Evolutionary conservation across 92 coral and sea anemone genomes (phyloP).

Genomic region (Actinernus sp.): DNA sequence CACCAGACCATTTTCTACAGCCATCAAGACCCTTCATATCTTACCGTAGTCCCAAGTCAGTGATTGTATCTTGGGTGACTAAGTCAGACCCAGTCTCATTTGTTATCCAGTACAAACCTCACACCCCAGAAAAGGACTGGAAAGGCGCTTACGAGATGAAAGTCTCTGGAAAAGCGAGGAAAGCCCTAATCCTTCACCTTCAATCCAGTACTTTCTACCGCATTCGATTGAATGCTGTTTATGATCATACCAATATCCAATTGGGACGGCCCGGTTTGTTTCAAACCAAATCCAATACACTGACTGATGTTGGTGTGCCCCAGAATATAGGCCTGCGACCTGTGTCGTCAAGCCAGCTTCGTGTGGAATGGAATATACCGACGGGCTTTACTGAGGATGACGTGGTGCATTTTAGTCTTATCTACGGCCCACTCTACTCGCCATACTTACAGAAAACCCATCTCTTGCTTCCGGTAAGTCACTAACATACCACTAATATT

Average conservation of each 20-base stretch:
- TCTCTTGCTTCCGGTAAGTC: conserved; percentile 22
- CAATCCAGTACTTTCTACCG: neutral
- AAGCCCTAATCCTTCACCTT: neutral
- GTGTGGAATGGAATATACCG: conserved; percentile 24
- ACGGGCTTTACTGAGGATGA: neutral
- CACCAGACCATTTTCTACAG: no score
- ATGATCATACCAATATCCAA: no score
- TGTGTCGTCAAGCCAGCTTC: conserved; percentile 1
- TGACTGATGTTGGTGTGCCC: no score
- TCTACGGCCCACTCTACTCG: conserved; percentile 19
- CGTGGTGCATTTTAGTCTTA: conserved; percentile 18
- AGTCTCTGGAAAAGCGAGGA: neutral
- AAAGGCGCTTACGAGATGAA: neutral
- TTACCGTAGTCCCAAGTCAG: neutral
- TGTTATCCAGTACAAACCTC: neutral
- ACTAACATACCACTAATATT: no score
- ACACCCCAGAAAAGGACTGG: neutral
- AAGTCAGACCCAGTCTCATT: neutral
- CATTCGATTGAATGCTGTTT: neutral
- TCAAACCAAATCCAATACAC: no score
- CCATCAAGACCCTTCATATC: neutral
- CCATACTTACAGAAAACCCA: conserved; percentile 17
- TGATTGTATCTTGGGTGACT: neutral
- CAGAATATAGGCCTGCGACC: conserved; percentile 9
- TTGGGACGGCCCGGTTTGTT: no score